phyloP scores from a whole-genome alignment of 2,113 vertebrate species.

The Cranoglanis bouderius region DNA sequence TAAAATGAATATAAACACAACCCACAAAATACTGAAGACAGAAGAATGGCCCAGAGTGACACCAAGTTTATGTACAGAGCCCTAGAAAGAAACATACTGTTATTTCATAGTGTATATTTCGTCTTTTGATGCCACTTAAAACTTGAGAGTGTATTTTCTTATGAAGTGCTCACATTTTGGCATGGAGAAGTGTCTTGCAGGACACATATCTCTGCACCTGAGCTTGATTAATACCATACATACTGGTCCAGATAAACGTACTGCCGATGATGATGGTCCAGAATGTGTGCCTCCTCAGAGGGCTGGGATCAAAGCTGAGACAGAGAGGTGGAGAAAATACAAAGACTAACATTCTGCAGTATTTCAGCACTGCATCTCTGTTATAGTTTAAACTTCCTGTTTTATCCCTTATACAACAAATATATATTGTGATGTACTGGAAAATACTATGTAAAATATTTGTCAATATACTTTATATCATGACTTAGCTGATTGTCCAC shows the following conservation, averaged over 20 bases:
- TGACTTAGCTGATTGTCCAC: neutral
- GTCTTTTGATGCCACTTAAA: neutral
- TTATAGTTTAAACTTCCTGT: neutral
- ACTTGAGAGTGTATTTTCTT: neutral
- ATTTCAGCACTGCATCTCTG: neutral
- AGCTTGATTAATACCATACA: slow-evolving; percentile 91
- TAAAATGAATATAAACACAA: slow-evolving; percentile 89
- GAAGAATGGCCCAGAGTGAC: slow-evolving; percentile 83
- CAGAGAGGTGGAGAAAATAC: slow-evolving; percentile 1
- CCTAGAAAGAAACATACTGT: slow-evolving; percentile 65
- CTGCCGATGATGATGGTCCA: slow-evolving; percentile 90
- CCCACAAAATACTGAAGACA: slow-evolving; percentile 80
- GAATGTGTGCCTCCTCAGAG: slow-evolving; percentile 89
- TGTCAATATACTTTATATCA: neutral
- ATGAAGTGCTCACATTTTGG: slow-evolving; percentile 83
- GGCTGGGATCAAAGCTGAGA: slow-evolving; percentile 85
- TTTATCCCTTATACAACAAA: neutral
- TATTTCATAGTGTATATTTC: neutral
- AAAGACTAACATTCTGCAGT: neutral
- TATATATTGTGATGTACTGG: neutral
- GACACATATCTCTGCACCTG: slow-evolving; percentile 95
- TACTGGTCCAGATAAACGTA: slow-evolving; percentile 83
- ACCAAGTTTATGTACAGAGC: slow-evolving; percentile 89
- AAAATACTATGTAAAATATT: neutral
- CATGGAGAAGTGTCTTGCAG: slow-evolving; percentile 87